A percentile compares a stretch with the other conserved stretches of the same genome.
These are phyloP conservation scores for Watsonalla binaria DNA, from an alignment of 2,888 invertebrate species.

Conservation along the genomic window DNA sequence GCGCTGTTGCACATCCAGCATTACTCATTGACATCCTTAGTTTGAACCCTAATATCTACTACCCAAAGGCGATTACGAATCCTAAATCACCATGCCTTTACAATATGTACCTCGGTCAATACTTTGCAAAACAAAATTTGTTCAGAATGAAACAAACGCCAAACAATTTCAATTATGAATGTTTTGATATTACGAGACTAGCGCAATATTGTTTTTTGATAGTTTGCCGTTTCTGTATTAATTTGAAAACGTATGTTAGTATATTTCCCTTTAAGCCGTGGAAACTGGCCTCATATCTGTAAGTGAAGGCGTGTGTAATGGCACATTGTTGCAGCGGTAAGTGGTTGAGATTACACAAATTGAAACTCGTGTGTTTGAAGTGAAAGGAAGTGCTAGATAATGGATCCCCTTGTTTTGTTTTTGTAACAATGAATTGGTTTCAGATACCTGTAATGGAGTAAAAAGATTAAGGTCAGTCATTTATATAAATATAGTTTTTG, in stretches of 20 bases:
- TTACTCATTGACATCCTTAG: too few species aligned
- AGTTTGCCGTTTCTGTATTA: neutral
- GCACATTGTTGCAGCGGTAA: constrained; percentile 65
- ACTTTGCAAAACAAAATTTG: too few species aligned
- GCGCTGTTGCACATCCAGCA: too few species aligned
- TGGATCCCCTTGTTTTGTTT: constrained; percentile 46
- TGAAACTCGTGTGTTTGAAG: constrained; percentile 55
- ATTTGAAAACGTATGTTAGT: constrained; percentile 11
- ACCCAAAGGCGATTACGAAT: neutral
- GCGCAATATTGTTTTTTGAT: neutral
- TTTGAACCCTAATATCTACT: too few species aligned
- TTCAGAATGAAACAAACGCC: neutral
- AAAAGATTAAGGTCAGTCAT: neutral
- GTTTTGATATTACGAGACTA: neutral
- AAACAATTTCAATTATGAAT: neutral
- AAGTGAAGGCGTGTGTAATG: constrained; percentile 46
- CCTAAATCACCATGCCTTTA: too few species aligned
- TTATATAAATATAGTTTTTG: neutral
- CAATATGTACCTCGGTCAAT: too few species aligned
- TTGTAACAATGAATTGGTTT: constrained; percentile 39
- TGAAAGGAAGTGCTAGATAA: constrained; percentile 60
- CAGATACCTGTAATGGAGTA: constrained; percentile 12
- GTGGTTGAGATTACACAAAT: constrained; percentile 60
- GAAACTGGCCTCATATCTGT: constrained; percentile 9
- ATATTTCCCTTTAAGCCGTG: constrained; percentile 7